phyloP scores from a whole-genome alignment of 2,888 invertebrate genomes.

The Callinectes sapidus region DNA sequence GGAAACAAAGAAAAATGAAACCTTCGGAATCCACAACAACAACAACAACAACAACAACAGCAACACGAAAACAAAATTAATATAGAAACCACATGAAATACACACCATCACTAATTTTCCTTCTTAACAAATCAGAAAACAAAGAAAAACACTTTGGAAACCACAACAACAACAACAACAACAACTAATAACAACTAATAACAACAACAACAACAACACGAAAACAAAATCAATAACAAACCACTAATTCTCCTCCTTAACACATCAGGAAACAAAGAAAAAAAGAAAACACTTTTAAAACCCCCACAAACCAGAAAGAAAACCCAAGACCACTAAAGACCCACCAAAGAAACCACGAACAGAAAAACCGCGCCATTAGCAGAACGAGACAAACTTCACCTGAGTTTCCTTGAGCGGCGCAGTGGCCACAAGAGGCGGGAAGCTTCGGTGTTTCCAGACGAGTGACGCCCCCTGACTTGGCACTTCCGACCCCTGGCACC shows the following conservation, averaged over 20 bases:
- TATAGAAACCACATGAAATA: no score
- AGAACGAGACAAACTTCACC: slow-evolving; percentile 16
- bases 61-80: no score
- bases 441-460: slow-evolving; percentile 62
- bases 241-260: background rate
- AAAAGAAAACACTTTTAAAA: background rate
- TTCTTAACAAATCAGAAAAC: no score
- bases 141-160: no score
- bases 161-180: no score
- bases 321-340: background rate
- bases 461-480: slow-evolving; percentile 65
- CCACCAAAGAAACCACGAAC: background rate
- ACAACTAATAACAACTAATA: no score
- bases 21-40: no score
- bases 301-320: background rate
- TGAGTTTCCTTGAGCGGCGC: background rate
- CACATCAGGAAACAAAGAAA: background rate
- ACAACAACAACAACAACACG: no score
- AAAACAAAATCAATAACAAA: no score
- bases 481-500: slow-evolving; percentile 53
- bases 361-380: background rate
- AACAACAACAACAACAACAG: no score
- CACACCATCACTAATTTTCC: no score
- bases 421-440: slow-evolving; percentile 46
- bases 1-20: no score